Conservation (phyloP, 2,888 invertebrate genomes). For the Allophyes oxyacanthae region DNA sequence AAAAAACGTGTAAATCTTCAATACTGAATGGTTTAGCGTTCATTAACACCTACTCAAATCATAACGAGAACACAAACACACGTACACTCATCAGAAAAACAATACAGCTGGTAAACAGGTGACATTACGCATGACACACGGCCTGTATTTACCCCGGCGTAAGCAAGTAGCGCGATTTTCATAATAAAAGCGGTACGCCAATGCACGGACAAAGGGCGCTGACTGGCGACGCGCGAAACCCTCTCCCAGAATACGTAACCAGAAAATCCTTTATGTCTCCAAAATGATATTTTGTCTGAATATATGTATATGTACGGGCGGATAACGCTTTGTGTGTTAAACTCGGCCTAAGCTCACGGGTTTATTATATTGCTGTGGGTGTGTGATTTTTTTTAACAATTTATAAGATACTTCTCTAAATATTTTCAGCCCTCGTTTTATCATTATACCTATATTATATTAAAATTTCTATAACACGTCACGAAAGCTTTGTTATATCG, state of each 20-base stretch:
- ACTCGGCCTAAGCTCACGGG: slow-evolving; percentile 25
- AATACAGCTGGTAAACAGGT: slow-evolving; percentile 42
- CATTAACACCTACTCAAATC: not conserved
- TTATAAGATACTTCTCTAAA: not conserved
- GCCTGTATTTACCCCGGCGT: slow-evolving; percentile 40
- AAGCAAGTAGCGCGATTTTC: slow-evolving; percentile 58
- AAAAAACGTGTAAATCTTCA: not conserved
- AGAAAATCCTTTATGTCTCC: slow-evolving; percentile 50
- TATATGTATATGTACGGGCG: slow-evolving; percentile 23
- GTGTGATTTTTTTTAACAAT: slow-evolving; percentile 4
- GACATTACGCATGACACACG: slow-evolving; percentile 53
- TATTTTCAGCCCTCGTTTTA: not conserved
- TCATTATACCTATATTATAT: too few species aligned
- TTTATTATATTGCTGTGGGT: slow-evolving; percentile 12
- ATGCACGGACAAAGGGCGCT: slow-evolving; percentile 53
- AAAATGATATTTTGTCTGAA: slow-evolving; percentile 48
- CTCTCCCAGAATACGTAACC: slow-evolving; percentile 57
- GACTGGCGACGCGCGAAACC: slow-evolving; percentile 48
- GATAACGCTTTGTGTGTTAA: slow-evolving; percentile 43
- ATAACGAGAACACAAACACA: slow-evolving; percentile 8
- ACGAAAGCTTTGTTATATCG: too few species aligned
- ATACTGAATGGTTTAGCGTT: not conserved
- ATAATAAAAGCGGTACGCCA: slow-evolving; percentile 56
- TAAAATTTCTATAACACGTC: too few species aligned
- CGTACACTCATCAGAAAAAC: slow-evolving; percentile 43